Base-by-base conservation (phyloP, 1,140 invertebrate genomes). In the Venustaconcha ellipsiformis region DNA sequence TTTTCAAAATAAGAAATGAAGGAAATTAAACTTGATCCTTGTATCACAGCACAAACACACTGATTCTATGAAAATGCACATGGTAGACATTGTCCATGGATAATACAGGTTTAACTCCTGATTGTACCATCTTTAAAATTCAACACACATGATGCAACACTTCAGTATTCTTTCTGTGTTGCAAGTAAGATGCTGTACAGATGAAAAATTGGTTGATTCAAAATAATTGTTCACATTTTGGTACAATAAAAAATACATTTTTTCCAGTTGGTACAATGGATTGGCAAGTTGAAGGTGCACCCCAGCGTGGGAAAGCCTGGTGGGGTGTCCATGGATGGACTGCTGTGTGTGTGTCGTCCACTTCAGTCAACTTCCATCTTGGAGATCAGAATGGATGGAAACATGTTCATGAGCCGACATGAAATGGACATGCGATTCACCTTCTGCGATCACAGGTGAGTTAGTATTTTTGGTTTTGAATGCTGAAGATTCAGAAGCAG, bases 341-440 rank as follows among this genome's bases (percentile, higher is more conserved):
- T 86, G 20, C 73, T 82, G 57, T 82, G 83, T 74, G 71, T 84
- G 59, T 76, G 75, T 72, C 75, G 78, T 12, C 78, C 84, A 15
- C 63, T 86, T 72, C 85, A 85, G 78, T 66, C 83, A 56, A 72
- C 75, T 6, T 70, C 83, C 63, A 26, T 85, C 14, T 62, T 86
- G 37, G 83, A 85, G 70, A 76, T 84, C 15, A 64, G 81, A 20
- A 72, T 85, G 80, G 85, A 80, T 67, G 85, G 85, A 5, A 84
- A 81, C 67, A 86, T 86, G 84, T 86, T 86, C 75, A 84, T 85
- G 74, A 84, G 82, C 62, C 70, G 85, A 57, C 85, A 86, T 70
- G 80, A 82, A 66, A 74, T 86, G 59, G 80, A 77, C 17, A 78
- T 86, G 78, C 78, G 70, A 26, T 86, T 83, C 72, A 83, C 78